Evolutionary conservation across 2,797 vertebrate genomes (phyloP), one percentile per base, ranked within the genome.

Genomic region (Limnodromus scolopaceus): DNA sequence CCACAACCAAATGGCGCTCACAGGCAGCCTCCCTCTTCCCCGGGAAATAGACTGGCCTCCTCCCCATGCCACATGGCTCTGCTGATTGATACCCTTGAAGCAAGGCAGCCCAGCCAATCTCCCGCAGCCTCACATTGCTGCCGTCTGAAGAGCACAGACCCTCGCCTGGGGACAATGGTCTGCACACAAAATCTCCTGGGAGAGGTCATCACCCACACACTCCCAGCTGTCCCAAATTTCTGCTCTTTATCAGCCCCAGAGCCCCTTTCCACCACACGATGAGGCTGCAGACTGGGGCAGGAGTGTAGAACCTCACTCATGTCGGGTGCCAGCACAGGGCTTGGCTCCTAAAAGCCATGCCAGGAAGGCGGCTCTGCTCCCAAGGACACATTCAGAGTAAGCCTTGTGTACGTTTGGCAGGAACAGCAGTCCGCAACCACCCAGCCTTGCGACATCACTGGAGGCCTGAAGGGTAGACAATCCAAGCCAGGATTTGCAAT

Each of bases 401-500:
- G 19, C 76, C 68, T 60, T 75, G 64, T 32, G 30, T 74, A 77
- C 57, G 43, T 91, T 93, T 93, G 81, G 57, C 88, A 94, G 78
- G 45, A 30, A 84, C 41, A 28, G 23, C 39, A 84, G 81, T 66
- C 81, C 71, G 28, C n/a, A 91, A 39, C 36, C 78, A 85, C 61
- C 48, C 87, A 83, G 65, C 49, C 71, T 64, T 43, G 55, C 3
- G 3, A 70, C 64, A 81, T 71, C 0, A 0, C 75, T 91, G 38
- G n/a, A 92, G 46, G 39, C 75, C 84, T 89, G 86, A 71, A 60
- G 43, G 69, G 54, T 36, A 92, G 86, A 81, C 45, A 75, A 49
- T 82, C 71, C 91, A 91, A 93, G 90, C 60, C 75, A 81, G 88
- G 75, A 95, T 96, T 92, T 96, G 81, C 83, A 54, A 77, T 71